Evolutionary conservation across 2,113 vertebrate genomes (phyloP), one percentile per base, ranked within the genome.

Genomic region (Colistium nudipinnis): DNA sequence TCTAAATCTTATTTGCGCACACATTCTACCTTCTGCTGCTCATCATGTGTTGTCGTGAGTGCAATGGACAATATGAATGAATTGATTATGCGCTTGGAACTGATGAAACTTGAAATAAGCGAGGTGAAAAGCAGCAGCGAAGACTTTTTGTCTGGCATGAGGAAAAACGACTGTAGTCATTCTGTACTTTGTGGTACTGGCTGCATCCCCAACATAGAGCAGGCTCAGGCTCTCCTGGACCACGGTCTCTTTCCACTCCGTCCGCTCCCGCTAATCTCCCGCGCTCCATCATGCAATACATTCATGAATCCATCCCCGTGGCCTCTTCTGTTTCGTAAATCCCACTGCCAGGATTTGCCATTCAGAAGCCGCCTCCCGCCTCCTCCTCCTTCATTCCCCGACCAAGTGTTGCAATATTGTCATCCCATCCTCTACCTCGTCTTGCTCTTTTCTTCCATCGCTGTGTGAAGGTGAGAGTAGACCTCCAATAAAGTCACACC

Each of bases 401-500:
- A 75, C 81, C 57, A 55, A 63, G 59, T 79, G 74, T 75, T 81
- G 81, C 81, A 84, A 87, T 80, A 64, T 76, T 69, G 68, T 80
- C 85, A 78, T 78, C 78, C 70, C 70, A 71, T 59, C 74, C 56
- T 75, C 80, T 79, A 76, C 85, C 74, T 86, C 68, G 56, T 78
- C 54, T 75, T 73, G 35, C 69, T 74, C 41, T 84, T 80, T 78
- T 61, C 62, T 83, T 80, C 88, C 88, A 89, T 88, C 80, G 66
- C 85, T 82, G 84, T 89, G 86, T 86, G 90, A 81, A 83, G 68
- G 80, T 90, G 83, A 69, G 86, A 69, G 78, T 85, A 67, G 87
- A 85, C 76, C 77, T 90, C 74, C 69, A 93, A 91, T 90, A 92
- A 94, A 93, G 86, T 88, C 87, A 74, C 85, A 90, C 89, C 88